Base-by-base conservation (phyloP, 2,888 invertebrate species). In the Phorcus lineatus region DNA sequence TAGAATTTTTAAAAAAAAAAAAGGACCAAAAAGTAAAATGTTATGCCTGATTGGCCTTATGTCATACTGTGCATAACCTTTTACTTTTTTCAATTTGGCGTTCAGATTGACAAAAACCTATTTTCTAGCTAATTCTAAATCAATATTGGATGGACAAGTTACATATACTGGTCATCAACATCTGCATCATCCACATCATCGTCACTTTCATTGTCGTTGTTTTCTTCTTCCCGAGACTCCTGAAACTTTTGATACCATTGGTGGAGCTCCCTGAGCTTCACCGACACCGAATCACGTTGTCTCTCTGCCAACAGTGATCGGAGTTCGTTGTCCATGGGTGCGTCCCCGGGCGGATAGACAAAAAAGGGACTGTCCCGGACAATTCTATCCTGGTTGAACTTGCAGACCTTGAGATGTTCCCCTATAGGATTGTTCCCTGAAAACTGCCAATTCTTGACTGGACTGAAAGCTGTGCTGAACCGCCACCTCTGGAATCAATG, bases 401-500 rank as follows among this genome's bases (percentile, higher is more conserved):
- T 90, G 86, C 94, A 94, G 0, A 82, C 86, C 83, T 92, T 91
- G 79, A 94, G 89, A 82, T 94, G 94, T 76, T 93, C 92, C 13
- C 91, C 85, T 79, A 94, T 89, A 11, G 89, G 89, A 66, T 90
- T 87, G 52, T 91, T 86, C 4, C 91, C 88, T 3, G 88, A 90
- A 78, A 93, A 91, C 7, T 89, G 89, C 94, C 94, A 94, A 19
- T 89, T 83, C n/a, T 85, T 83, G 19, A 94, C 90, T 0, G 93
- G 92, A 3, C 91, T 90, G 83, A 94, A 93, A 4, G 92, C 89
- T 6, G 92, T 91, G 81, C 94, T 93, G 86, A 94, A 94, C 78
- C 90, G 89, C 94, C 94, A 94, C 77, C 88, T 88, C 93, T 93
- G 88, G 85, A 87, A 47, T 22, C 3, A 24, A 47, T 47, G 47